Conservation (phyloP, 2,888 invertebrate genomes). For the Acrobasis consociella region DNA sequence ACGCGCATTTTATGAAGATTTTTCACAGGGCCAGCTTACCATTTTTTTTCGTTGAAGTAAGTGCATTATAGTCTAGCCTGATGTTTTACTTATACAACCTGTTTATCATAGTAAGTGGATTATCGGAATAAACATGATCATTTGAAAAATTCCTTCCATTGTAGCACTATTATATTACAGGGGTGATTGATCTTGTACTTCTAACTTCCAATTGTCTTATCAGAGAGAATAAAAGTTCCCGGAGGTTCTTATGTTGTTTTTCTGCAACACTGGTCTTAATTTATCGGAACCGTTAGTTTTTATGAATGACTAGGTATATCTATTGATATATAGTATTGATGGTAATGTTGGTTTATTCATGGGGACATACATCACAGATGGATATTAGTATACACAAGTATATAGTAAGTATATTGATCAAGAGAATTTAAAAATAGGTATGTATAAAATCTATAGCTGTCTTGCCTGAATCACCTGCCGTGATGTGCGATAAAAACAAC, state of each 20-base stretch:
- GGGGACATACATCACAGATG: no score
- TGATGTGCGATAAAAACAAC: no score
- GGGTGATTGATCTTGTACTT: constrained; percentile 39
- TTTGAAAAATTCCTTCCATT: constrained; percentile 30
- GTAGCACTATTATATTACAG: constrained; percentile 33
- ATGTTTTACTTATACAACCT: constrained; percentile 16
- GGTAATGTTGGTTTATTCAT: no score
- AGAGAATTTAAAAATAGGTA: no score
- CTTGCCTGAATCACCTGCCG: no score
- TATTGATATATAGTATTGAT: no score
- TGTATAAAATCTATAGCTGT: no score
- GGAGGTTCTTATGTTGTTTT: constrained; percentile 37
- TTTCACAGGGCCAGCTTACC: constrained; percentile 37
- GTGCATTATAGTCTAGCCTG: no score
- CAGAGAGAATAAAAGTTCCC: constrained; percentile 38
- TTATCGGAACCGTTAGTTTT: constrained; percentile 25
- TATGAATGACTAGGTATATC: constrained; percentile 27
- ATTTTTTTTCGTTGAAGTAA: not conserved
- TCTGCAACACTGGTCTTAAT: constrained; percentile 27
- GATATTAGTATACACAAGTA: no score
- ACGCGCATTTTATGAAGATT: constrained; percentile 39
- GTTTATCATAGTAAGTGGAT: constrained; percentile 24
- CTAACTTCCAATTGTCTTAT: constrained; percentile 40
- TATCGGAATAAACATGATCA: constrained; percentile 30
- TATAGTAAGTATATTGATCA: no score